Base-by-base conservation (phyloP, 2,797 vertebrate genomes). In the Lagodon rhomboides region DNA sequence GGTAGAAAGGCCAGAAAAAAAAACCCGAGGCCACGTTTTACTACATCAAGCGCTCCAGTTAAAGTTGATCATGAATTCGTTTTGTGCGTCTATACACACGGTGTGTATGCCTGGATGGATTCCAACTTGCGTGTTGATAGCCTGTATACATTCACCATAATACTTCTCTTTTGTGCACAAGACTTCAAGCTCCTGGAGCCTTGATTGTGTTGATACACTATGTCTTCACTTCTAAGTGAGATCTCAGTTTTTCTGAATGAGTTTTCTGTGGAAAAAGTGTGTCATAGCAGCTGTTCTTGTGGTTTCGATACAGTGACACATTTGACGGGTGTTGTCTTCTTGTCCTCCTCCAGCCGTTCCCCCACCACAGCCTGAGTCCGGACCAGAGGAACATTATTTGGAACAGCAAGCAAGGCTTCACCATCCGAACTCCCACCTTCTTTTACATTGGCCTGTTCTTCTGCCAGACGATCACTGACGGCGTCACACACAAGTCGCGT, bases 331-430 rank as follows among this genome's bases (percentile, higher is more conserved):
- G 38, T 67, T 84, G n/a, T 80, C 68, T 47, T 77, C 55, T 83
- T 54, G 50, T 71, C 55, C 64, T 78, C 49, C 49, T 62, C 78
- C 66, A 9, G 20, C 87, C 67, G 12, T 15, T 0, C 82, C 56
- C 95, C 58, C 44, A 22, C 58, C 87, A 83, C 22, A 92, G 82
- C 44, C 54, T 97, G 55, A 81, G 69, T 74, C 95, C 96, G 22
- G 97, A 97, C 76, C 95, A 96, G 41, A 95, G 92, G 86, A 96
- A 95, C 89, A 95, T 99, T 55, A 91, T 94, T 20, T 99, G 98
- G 98, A 96, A 97, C 91, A 97, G 93, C 84, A 96, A 70, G 68
- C 95, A 86, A 71, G 98, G 98, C 53, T 99, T 99, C 92, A 96
- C 94, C 70, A 96, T 99, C 89, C 92, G 93, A 61, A 94, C 93